Evolutionary conservation across 2,888 invertebrate species (phyloP).

Genomic region (Chaetogeoica ovagalla): DNA sequence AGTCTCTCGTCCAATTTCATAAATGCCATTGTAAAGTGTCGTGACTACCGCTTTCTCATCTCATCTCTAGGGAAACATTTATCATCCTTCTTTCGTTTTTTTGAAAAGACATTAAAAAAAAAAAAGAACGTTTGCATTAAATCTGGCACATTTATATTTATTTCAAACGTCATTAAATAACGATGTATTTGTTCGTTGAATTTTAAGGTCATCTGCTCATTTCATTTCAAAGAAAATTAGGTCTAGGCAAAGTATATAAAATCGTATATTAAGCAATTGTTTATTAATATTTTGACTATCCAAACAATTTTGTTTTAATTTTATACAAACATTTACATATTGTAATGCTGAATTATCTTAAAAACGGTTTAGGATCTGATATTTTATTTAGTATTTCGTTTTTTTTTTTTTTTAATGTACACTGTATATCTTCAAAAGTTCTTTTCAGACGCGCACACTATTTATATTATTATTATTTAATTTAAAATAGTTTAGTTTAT

Average conservation of each 20-base stretch:
- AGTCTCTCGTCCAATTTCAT: constrained; percentile 33
- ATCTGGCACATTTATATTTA: constrained; percentile 4
- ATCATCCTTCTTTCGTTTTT: constrained; percentile 29
- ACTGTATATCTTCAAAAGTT: too few species aligned
- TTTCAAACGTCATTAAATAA: constrained; percentile 18
- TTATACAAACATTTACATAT: background rate
- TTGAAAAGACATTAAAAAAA: constrained; percentile 6
- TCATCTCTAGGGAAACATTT: constrained; percentile 23
- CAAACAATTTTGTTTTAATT: background rate
- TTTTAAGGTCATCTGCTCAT: background rate
- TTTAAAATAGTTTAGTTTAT: too few species aligned
- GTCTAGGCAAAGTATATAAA: background rate
- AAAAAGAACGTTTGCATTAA: background rate
- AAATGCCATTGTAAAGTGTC: constrained; percentile 15
- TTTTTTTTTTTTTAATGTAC: too few species aligned
- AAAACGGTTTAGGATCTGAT: too few species aligned
- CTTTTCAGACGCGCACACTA: too few species aligned
- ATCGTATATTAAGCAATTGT: background rate
- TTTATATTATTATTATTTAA: too few species aligned
- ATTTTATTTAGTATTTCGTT: too few species aligned
- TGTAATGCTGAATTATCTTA: too few species aligned
- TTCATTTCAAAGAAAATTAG: background rate
- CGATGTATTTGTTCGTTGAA: background rate
- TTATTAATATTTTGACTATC: background rate
- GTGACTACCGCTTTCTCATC: background rate